These are phyloP conservation scores for Daubentonia madagascariensis DNA, from an alignment of 2,113 vertebrate genomes.

Conservation along the genomic window DNA sequence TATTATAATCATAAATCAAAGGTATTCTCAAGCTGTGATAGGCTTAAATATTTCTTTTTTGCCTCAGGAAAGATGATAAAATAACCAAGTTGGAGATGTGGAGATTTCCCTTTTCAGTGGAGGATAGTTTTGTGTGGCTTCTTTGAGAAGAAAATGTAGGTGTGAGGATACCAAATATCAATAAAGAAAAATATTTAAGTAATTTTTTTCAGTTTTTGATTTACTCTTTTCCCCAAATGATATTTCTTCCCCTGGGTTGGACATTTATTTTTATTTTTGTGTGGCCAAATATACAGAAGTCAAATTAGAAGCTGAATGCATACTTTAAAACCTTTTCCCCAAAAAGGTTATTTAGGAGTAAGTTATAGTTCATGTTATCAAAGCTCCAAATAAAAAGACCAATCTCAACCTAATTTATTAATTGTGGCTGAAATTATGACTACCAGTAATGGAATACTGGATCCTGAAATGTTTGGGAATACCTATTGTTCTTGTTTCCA, in stretches of 20 bases:
- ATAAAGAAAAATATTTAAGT: background rate
- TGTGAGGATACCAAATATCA: background rate
- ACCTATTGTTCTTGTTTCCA: background rate
- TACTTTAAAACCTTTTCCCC: background rate
- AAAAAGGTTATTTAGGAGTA: background rate
- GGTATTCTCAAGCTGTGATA: background rate
- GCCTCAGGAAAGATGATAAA: background rate
- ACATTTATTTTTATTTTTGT: constrained; percentile 12
- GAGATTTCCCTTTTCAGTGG: background rate
- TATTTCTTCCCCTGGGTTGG: background rate
- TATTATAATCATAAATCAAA: background rate
- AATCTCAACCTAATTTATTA: background rate
- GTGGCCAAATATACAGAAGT: background rate
- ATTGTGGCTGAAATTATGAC: background rate
- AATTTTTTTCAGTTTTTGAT: background rate
- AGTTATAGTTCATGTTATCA: background rate
- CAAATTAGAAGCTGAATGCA: background rate
- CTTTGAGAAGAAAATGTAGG: background rate
- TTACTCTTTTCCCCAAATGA: background rate
- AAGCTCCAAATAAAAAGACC: background rate
- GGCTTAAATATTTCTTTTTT: background rate
- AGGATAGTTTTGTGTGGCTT: background rate
- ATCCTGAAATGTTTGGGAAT: background rate
- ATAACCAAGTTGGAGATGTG: background rate
- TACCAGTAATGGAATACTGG: background rate